Conservation (phyloP, 2,113 vertebrate species). For the Semnopithecus entellus region DNA sequence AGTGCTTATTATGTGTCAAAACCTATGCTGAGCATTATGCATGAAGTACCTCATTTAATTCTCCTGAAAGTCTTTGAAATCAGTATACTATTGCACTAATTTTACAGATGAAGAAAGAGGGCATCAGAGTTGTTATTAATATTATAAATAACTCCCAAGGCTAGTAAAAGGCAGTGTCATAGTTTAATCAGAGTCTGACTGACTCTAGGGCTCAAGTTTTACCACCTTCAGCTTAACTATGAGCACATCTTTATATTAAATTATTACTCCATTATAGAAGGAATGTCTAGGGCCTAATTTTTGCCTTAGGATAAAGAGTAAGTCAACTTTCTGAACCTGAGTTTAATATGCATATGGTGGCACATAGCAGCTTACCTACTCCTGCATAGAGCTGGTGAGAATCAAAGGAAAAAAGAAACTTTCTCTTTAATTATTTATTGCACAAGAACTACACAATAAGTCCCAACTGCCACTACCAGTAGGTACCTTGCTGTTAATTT, state of each 20-base stretch:
- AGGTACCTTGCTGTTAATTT: neutral
- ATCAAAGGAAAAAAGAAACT: neutral
- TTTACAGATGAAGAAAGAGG: neutral
- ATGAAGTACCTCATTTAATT: conserved; percentile 28
- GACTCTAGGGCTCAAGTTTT: neutral
- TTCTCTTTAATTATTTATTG: neutral
- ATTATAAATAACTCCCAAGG: neutral
- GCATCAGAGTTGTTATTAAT: neutral
- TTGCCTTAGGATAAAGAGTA: neutral
- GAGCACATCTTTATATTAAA: neutral
- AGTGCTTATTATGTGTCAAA: neutral
- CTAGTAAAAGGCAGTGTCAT: neutral
- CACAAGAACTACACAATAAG: neutral
- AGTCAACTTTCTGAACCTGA: neutral
- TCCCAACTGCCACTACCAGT: neutral
- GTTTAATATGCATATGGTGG: neutral
- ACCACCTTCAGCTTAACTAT: neutral
- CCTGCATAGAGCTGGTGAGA: neutral
- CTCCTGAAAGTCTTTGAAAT: neutral
- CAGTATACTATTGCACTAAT: neutral
- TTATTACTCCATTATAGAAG: neutral
- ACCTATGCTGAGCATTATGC: neutral
- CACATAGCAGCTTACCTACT: neutral
- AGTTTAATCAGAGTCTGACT: neutral
- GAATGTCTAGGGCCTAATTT: neutral